phyloP scores from a whole-genome alignment of 30 jellyfish, hydroid and myxozoan genomes.

The Cassiopea andromeda region DNA sequence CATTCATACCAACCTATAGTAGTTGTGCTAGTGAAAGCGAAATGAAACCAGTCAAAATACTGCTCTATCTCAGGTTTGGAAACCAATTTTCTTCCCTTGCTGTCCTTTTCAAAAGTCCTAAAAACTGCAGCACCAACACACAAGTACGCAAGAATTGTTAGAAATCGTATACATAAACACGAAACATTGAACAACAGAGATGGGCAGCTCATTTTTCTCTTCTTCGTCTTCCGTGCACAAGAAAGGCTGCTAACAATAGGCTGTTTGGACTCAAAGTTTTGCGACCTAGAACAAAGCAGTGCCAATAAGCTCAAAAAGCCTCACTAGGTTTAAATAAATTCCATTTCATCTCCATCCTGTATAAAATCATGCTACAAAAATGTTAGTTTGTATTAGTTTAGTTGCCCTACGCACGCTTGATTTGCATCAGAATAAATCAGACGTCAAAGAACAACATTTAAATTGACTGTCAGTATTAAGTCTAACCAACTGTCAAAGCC shows the following conservation, averaged over 20 bases:
- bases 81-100: neutral
- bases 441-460: neutral
- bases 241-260: no score
- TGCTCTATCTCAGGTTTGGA: constrained; percentile 48
- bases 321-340: neutral
- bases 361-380: no score
- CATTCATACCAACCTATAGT: constrained; percentile 42
- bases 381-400: no score
- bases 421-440: neutral
- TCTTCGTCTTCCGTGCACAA: neutral
- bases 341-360: neutral
- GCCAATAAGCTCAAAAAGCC: neutral
- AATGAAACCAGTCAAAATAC: constrained; percentile 64
- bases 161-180: constrained; percentile 47
- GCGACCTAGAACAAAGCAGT: no score
- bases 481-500: neutral
- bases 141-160: constrained; percentile 56
- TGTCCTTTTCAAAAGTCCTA: constrained; percentile 49
- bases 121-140: constrained; percentile 82
- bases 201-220: constrained; percentile 41
- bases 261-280: no score
- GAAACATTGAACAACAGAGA: constrained; percentile 28
- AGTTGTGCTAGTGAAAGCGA: constrained; percentile 56
- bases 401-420: neutral
- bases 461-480: neutral